Conservation (phyloP, 2,113 vertebrate species). For the Salvelinus sp. region DNA sequence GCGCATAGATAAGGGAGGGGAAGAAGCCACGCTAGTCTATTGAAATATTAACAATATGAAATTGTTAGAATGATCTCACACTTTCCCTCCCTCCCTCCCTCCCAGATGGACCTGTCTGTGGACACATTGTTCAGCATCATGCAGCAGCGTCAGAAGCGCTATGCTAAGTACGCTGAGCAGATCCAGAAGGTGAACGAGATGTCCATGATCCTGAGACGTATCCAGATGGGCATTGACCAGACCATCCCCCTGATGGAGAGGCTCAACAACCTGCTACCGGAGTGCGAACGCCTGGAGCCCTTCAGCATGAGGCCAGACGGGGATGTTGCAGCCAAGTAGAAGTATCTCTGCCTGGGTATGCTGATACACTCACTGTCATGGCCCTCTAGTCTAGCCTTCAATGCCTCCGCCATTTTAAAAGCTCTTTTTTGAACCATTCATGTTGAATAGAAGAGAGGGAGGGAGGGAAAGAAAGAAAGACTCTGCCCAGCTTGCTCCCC, state of each 20-base stretch:
- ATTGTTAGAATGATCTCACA: background rate
- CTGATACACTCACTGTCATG: background rate
- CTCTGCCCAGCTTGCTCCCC: too few relatives aligned
- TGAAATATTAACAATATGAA: background rate
- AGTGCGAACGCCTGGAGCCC: constrained; percentile 89
- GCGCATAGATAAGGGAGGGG: background rate
- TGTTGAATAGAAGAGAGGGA: too few relatives aligned
- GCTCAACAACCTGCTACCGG: constrained; percentile 92
- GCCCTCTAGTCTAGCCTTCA: constrained; percentile 1
- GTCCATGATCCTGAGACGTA: constrained; percentile 94
- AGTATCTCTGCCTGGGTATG: constrained; percentile 9
- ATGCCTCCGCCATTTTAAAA: background rate
- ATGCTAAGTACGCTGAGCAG: constrained; percentile 97
- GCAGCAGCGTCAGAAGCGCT: constrained; percentile 98
- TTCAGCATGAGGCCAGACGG: constrained; percentile 89
- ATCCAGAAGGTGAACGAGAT: constrained; percentile 99
- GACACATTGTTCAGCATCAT: constrained; percentile 93
- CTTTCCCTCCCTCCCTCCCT: background rate
- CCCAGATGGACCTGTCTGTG: constrained; percentile 93
- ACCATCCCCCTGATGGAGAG: constrained; percentile 93
- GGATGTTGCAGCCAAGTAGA: constrained; percentile 66
- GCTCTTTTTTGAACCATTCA: too few relatives aligned
- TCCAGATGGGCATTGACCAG: constrained; percentile 99
- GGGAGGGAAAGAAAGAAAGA: too few relatives aligned
- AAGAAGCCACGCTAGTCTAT: background rate